Evolutionary conservation across 2,113 vertebrate genomes (phyloP), one percentile per base, ranked within the genome.

Genomic region (Vanacampus margaritifer): DNA sequence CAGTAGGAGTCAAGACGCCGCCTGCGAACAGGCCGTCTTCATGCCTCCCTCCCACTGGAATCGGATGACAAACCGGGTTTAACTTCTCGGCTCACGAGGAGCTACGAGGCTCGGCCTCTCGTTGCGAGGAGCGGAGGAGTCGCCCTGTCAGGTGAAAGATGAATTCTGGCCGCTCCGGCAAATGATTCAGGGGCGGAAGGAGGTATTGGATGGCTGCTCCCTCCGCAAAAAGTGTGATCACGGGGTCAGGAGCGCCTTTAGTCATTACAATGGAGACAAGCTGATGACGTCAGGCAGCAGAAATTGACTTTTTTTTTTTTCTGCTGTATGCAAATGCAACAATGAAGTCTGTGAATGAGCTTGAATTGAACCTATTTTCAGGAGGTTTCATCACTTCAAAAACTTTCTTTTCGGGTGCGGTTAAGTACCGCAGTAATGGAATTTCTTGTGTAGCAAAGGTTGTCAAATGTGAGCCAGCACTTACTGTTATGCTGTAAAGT

Each of bases 61-160:
- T 91, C 87, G 74, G 85, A 90, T 89, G 86, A 89, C 87, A 87
- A 90, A 85, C 83, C 81, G 73, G 78, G 78, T 86, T 86, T 86
- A 89, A 89, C 85, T 82, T 88, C 67, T 65, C 75, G 66, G 74
- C 78, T 78, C 54, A 67, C 82, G 80, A 88, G 81, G 69, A 68
- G 72, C 75, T 63, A 71, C 11, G 57, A 36, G 67, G 70, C 74
- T 81, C 82, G 81, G 80, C 74, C 69, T 79, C 80, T 72, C 78
- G 78, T 74, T 84, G 72, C 81, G 56, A 24, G 9, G 39, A 69
- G 78, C 68, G 84, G 76, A 80, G 90, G 86, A 89, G 88, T 82
- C 0, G 28, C 77, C 79, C 37, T 64, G 41, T 69, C 65, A 54
- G 41, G 54, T 68, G 72, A 79, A 71, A 86, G 79, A 86, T 83